These are phyloP conservation scores for Anoplopoma fimbria DNA, from an alignment of 2,113 vertebrate genomes.

Conservation along the genomic window DNA sequence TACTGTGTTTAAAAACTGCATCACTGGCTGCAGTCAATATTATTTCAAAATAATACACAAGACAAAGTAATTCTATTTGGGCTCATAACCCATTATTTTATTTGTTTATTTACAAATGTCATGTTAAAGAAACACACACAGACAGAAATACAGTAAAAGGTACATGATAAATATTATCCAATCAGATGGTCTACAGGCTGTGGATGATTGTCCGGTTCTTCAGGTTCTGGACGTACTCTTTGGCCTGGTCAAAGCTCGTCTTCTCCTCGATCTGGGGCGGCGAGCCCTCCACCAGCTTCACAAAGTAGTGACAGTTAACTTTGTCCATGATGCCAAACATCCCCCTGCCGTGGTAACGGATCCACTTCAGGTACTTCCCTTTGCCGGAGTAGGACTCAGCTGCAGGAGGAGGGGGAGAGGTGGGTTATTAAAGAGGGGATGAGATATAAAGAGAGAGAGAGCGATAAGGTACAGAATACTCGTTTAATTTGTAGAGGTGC, in stretches of 20 bases:
- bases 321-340: constrained; percentile 95
- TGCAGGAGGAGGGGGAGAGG: constrained; percentile 61
- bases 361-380: constrained; percentile 90
- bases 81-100: not conserved
- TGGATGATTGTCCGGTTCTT: constrained; percentile 89
- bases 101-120: constrained; percentile 76
- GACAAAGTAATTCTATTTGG: not conserved
- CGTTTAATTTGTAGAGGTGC: constrained; percentile 20
- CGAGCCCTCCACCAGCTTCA: constrained; percentile 94
- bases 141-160: not conserved
- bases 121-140: not conserved
- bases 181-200: constrained; percentile 81
- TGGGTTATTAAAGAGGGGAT: not conserved
- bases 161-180: not conserved
- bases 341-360: constrained; percentile 93
- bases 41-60: not conserved
- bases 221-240: constrained; percentile 90
- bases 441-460: not conserved
- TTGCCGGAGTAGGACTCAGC: constrained; percentile 88
- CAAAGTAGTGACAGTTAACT: constrained; percentile 93
- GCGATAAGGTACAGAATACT: not conserved
- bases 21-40: not conserved
- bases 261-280: constrained; percentile 83
- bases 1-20: not conserved
- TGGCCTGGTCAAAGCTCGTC: constrained; percentile 88